phyloP scores from a whole-genome alignment of 64 coral and sea anemone species.

The Pocillopora verrucosa region DNA sequence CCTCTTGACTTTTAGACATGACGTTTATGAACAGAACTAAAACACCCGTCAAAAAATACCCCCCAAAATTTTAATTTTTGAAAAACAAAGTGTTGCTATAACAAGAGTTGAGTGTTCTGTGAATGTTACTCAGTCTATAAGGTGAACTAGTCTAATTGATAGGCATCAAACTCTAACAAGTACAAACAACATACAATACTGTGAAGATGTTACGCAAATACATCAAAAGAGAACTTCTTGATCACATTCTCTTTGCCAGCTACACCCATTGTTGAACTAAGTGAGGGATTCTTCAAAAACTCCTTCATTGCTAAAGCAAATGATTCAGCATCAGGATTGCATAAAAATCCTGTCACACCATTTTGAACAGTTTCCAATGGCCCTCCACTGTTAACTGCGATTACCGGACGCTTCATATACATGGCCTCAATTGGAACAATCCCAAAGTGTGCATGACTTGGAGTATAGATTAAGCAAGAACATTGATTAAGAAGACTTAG shows the following conservation, averaged over 20 bases:
- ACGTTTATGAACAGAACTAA: too few species aligned
- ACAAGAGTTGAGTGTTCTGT: background rate
- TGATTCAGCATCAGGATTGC: conserved; percentile 86
- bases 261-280: conserved; percentile 65
- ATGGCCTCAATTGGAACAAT: conserved; percentile 98
- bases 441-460: conserved; percentile 98
- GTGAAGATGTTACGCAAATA: conserved; percentile 84
- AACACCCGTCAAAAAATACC: too few species aligned
- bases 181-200: conserved; percentile 92
- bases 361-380: conserved; percentile 88
- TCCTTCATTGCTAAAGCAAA: conserved; percentile 90
- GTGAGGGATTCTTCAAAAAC: conserved; percentile 65
- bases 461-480: conserved; percentile 92
- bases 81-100: too few species aligned
- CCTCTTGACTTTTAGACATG: too few species aligned
- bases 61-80: too few species aligned
- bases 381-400: conserved; percentile 93
- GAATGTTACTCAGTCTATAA: background rate
- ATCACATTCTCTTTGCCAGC: conserved; percentile 73
- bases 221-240: conserved; percentile 97
- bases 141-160: conserved; percentile 60
- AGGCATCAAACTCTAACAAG: conserved; percentile 88
- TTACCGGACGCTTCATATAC: conserved; percentile 89
- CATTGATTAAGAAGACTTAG: conserved; percentile 68
- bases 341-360: conserved; percentile 83